Evolutionary conservation across 30 jellyfish, hydroid and myxozoan species (phyloP).

Genomic region (Sanderia malayensis): DNA sequence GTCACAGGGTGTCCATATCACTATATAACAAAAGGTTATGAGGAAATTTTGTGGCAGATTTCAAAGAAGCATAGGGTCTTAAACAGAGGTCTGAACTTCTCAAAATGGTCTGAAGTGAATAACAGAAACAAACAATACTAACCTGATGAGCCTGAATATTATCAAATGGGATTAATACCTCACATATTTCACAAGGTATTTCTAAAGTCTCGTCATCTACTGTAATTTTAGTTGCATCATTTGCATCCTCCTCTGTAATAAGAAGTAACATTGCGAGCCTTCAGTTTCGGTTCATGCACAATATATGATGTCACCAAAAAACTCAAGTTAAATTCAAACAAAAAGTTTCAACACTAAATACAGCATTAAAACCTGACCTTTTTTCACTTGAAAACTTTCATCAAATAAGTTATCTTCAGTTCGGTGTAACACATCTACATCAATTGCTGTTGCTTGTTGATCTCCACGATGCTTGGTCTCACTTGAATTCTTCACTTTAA

Average conservation of each 20-base stretch:
- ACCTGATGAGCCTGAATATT: constrained; percentile 40
- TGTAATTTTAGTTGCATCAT: neutral
- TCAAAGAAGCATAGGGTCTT: too few relatives aligned
- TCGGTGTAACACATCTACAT: neutral
- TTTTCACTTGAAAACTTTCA: neutral
- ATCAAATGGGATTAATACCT: neutral
- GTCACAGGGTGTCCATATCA: too few relatives aligned
- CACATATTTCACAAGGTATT: constrained; percentile 56
- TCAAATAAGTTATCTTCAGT: neutral
- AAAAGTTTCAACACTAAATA: neutral
- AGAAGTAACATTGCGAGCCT: too few relatives aligned
- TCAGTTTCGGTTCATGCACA: too few relatives aligned
- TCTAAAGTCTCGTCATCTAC: constrained; percentile 7
- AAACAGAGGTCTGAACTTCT: too few relatives aligned
- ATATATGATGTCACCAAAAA: too few relatives aligned
- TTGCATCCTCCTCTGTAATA: neutral
- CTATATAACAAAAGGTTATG: too few relatives aligned
- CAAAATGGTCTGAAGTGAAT: too few relatives aligned
- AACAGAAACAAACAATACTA: too few relatives aligned
- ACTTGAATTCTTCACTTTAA: neutral
- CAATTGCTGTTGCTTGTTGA: neutral
- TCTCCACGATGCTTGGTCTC: neutral
- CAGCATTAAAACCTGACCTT: neutral
- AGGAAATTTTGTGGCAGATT: too few relatives aligned
- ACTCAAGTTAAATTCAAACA: neutral